Evolutionary conservation across 2,888 invertebrate genomes (phyloP), one percentile per base, ranked within the genome.

Genomic region (Xanthostigma xanthostigma): DNA sequence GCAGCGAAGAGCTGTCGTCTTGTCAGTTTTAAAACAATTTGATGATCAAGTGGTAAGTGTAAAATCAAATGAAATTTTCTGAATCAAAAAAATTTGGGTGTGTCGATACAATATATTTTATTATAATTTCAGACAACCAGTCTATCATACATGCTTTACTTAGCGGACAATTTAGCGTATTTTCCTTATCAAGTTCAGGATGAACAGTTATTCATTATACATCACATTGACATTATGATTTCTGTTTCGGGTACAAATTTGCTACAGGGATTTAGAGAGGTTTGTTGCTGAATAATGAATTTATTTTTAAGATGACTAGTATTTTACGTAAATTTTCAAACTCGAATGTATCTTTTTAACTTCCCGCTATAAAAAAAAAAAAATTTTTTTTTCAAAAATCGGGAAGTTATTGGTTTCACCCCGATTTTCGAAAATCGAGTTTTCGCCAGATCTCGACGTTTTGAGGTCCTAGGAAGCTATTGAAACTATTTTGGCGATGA

Each of bases 141-240:
- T 55, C 72, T 98, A 61, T 84, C 85, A 56, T 94, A 96, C 72
- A 88, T 97, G 84, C 73, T 99, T 62, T 99, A 92, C 71, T 78
- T 97, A 65, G 92, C 95, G 33, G 98, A 99, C 72, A 98, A 98
- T 75, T 76, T 99, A 65, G 94, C 96, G 52, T 96, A 94, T 69
- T 97, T 98, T 70, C 92, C 96, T 52, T 98, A 88, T 73, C 89
- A 85, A 73, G 89, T 91, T 57, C 89, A 94, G 71, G 98, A 99
- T 69, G 98, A 99, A 71, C 95, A 97, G 13, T 73, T 98, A 49
- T 99, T 93, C 73, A 88, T 98, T 56, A 95, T 99, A 62, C 95
- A 98, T 71, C 92, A 95, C 70, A 93, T 97, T 58, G 96, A 98
- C 71, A 83, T 95, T 60, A 89, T 96, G 64, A 90, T 98, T 59